Base-by-base conservation (phyloP, 2,113 vertebrate species). In the Apistogramma diplotaenia region DNA sequence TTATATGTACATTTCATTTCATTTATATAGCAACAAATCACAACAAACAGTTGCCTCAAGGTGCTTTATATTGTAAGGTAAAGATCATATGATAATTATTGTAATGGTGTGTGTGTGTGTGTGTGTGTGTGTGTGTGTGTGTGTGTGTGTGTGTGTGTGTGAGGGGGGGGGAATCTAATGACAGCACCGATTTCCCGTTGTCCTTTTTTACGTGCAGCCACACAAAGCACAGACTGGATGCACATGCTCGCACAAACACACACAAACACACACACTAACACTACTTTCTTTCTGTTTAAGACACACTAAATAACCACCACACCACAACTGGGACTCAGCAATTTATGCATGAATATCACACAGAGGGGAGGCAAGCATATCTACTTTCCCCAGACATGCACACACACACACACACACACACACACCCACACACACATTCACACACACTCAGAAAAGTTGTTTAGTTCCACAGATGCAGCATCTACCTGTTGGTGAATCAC, bases 331-430 rank as follows among this genome's bases (percentile, higher is more conserved):
- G 7, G 78, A 74, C 18, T 12, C 0, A 2, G 25, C 29, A 88
- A 88, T 89, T 78, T 89, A 90, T 87, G 85, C 86, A 71, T 82
- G 31, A 65, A 71, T 55, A 70, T 60, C 58, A 71, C 78, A 60
- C 79, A 61, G 29, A 65, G 61, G 51, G 35, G 53, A 61, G 80
- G 7, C 27, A 46, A 51, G 35, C 1, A n/a, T 55, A 71, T 79
- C 71, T 21, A 19, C 70, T 76, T 74, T 31, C 33, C 25, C 27
- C 27, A 0, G 0, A 37, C 1, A 53, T 19, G 15, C 72, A 55
- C 23, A 19, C 57, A 51, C 53, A 40, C 1, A 19, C 10, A 51
- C 62, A 29, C 25, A 13, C 16, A 51, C 43, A 59, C n/a, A 15
- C 23, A 33, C 72, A 62, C 55, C 19, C 46, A 53, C 21, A 19